Base-by-base conservation (phyloP, 2,113 vertebrate species). In the Corydoras maculifer region DNA sequence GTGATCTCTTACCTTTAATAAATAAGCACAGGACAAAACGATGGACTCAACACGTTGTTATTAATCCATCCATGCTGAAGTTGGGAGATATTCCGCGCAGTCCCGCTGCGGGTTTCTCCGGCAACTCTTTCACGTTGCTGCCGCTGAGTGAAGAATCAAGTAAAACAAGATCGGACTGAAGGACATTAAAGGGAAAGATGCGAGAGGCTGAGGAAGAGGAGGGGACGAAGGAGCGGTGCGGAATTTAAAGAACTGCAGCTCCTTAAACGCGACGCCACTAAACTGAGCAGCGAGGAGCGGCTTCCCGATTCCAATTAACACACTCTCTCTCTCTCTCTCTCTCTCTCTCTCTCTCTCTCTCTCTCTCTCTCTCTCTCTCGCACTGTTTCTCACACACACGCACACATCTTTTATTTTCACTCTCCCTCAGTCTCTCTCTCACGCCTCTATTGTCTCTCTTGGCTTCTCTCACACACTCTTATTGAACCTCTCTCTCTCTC, bases 11-110 rank as follows among this genome's bases (percentile, higher is more conserved):
- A 78, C 77, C 77, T 78, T 69, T 55, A n/a, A 25, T 62, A 32
- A 68, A 63, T 29, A 15, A 57, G 55, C 49, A 59, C 31, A 30
- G 53, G 60, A 14, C 48, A 59, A 25, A 61, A 61, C 18, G 43
- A 61, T 32, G 64, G 31, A 72, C 65, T 75, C 25, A 78, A 75
- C 69, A 75, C 61, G 73, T 68, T 65, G 77, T 55, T 58, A 50
- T 65, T 74, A 78, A 78, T 75, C 77, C 73, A 78, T 75, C 65
- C 77, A 69, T 78, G 43, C 53, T 75, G 73, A 78, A 74, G 55
- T 78, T 63, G 66, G 67, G 50, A 60, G 59, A 69, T 78, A 68
- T 75, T 69, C 69, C 77, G 12, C 25, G 57, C 35, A 2, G 54
- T 68, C 59, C 69, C 32, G 62, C 60, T 69, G 58, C 35, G 43